Base-by-base conservation (phyloP, 1,140 invertebrate genomes). In the Latrodectus geometricus region DNA sequence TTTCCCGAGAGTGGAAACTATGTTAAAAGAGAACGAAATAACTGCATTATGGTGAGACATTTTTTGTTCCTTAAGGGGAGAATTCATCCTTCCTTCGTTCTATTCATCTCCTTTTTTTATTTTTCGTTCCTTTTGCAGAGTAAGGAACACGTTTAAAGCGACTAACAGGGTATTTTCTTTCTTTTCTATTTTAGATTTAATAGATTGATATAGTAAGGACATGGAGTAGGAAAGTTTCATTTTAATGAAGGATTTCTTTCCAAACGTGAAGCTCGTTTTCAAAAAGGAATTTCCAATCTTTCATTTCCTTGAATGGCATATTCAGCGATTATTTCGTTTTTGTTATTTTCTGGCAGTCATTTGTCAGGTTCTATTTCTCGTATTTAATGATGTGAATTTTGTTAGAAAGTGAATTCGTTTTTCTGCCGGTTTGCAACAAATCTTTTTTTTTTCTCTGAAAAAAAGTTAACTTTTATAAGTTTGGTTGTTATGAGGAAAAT, bases 171-270 rank as follows among this genome's bases (percentile, higher is more conserved):
- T 52, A 86, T 86, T 78, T 74, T 86, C 49, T 83, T 86, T 86
- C 75, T 35, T 35, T 35, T 35, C 35, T 35, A 35, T 35, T 35
- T 35, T 70, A 56, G 75, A 77, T 86, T 86, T 77, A 78, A 86
- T 86, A 50, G 74, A 78, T 78, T 86, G 82, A 82, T 35, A 35
- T 83, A 75, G 66, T 70, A 70, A 80, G 78, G 54, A 56, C 49
- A 52, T 20, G 35, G 72, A 50, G 68, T 21, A 15, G 79, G 14
- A 50, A 48, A 48, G 54, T 17, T 56, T 48, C 48, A 14, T 78
- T 86, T 86, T 86, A 86, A 86, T 86, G 83, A 86, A 77, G 82
- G 54, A 75, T 65, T 75, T 75, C 61, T 83, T 75, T 83, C 9
- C 35, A n/a, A 20, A 23, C 9, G 20, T 69, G 17, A 20, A 20